phyloP scores from a whole-genome alignment of 2,797 vertebrate genomes.

The Benthosema pterotum region DNA sequence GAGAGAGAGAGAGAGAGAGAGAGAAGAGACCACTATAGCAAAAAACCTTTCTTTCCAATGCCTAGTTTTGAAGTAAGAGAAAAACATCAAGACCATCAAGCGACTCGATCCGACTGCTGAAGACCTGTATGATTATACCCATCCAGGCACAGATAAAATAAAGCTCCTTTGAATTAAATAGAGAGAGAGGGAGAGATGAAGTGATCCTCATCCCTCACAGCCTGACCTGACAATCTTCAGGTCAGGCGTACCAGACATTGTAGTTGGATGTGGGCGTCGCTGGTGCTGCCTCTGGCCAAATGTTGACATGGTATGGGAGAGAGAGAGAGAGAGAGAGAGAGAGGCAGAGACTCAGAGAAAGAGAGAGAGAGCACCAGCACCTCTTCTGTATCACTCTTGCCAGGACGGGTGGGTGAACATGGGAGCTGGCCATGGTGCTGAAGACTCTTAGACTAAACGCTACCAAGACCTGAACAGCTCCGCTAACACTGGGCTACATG shows the following conservation, averaged over 20 bases:
- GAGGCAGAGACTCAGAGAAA: background rate
- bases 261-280: conserved; percentile 40
- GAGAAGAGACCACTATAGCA: too few relatives aligned
- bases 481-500: conserved; percentile 29
- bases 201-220: conserved; percentile 45
- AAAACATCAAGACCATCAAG: too few relatives aligned
- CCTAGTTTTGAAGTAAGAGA: too few relatives aligned
- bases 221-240: too few relatives aligned
- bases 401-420: too few relatives aligned
- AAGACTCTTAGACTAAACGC: conserved; percentile 34
- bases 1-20: too few relatives aligned
- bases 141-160: too few relatives aligned
- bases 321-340: conserved; percentile 6
- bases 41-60: too few relatives aligned
- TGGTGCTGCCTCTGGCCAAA: conserved; percentile 32
- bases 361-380: background rate
- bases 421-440: conserved; percentile 67
- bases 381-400: too few relatives aligned
- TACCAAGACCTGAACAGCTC: conserved; percentile 48
- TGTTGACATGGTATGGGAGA: conserved; percentile 19
- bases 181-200: conserved; percentile 1
- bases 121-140: too few relatives aligned
- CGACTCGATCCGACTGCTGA: too few relatives aligned
- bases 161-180: too few relatives aligned
- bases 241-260: conserved; percentile 50